Evolutionary conservation across 2,888 invertebrate species (phyloP).

Genomic region (Drosophila affinis): DNA sequence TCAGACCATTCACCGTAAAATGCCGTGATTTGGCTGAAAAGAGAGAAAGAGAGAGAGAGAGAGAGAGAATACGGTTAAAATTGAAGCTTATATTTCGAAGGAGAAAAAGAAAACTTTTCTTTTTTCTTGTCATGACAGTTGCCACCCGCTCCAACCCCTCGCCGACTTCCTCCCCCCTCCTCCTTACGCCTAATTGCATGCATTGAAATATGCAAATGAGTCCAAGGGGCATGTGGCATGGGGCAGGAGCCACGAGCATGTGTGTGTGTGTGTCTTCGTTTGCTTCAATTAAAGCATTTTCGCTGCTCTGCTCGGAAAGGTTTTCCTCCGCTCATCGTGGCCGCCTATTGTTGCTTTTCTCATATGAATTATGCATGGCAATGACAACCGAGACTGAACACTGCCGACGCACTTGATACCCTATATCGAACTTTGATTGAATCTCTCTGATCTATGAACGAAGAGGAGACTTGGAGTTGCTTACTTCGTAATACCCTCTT

Average conservation of each 20-base stretch:
- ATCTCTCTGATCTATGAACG: not conserved
- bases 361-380: slow-evolving; percentile 80
- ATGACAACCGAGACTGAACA: slow-evolving; percentile 30
- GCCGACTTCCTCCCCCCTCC: not conserved
- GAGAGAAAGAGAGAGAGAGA: too few species aligned
- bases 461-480: not conserved
- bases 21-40: slow-evolving; percentile 90
- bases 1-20: slow-evolving; percentile 87
- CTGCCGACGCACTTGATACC: not conserved
- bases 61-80: slow-evolving; percentile 7
- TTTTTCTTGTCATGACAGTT: slow-evolving; percentile 57
- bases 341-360: slow-evolving; percentile 75
- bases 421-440: not conserved
- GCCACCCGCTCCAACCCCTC: slow-evolving; percentile 7
- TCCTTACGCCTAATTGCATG: slow-evolving; percentile 70
- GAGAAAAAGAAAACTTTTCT: slow-evolving; percentile 11
- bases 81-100: not conserved
- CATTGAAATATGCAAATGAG: slow-evolving; percentile 81
- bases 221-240: not conserved
- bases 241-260: not conserved
- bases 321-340: slow-evolving; percentile 66
- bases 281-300: slow-evolving; percentile 80
- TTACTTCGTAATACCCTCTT: not conserved
- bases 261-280: slow-evolving; percentile 30
- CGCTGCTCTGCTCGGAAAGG: slow-evolving; percentile 51